Evolutionary conservation across 2,797 vertebrate species (phyloP), one percentile per base, ranked within the genome.

Genomic region (Microctenopoma steveboyesi): DNA sequence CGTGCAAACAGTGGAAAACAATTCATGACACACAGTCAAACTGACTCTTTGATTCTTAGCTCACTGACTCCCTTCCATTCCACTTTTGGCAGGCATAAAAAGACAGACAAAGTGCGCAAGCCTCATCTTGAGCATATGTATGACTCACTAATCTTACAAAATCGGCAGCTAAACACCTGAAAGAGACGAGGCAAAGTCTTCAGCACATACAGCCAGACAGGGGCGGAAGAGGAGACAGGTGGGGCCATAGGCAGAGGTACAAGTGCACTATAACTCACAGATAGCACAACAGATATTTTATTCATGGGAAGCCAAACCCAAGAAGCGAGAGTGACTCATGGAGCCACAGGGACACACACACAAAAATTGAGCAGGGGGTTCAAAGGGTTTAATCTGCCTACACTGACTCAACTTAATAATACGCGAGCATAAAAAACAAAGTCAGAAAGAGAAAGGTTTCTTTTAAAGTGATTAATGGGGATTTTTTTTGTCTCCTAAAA

Each of bases 281-380:
- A 90, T 82, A 87, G 86, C 78, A 83, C 73, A 71, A 22, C 59
- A 59, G 79, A 92, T 94, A 76, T 93, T 93, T 93, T 93, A 93
- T 93, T 92, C 81, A 94, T 93, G 67, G 74, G 52, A 66, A 82
- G 68, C 81, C 86, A 77, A 76, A 75, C 70, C 37, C 70, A 83
- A 84, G 84, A 64, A 83, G 71, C 66, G 35, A 71, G 74, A 90
- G 87, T 89, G 87, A 91, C 81, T 92, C 89, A 92, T 73, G 55
- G 68, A 85, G 78, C 71, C 61, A 74, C 65, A 55, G 82, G 78
- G 81, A 59, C 51, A 78, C 67, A 79, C 48, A 54, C 57, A 60
- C 5, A 43, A 54, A 56, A 8, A 46, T 51, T 39, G 55, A 25
- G 58, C 18, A 12, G 27, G n/a, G 69, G 74, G 83, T 78, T 83